Conservation (phyloP, 2,113 vertebrate genomes). For the Psammodynastes pulverulentus region DNA sequence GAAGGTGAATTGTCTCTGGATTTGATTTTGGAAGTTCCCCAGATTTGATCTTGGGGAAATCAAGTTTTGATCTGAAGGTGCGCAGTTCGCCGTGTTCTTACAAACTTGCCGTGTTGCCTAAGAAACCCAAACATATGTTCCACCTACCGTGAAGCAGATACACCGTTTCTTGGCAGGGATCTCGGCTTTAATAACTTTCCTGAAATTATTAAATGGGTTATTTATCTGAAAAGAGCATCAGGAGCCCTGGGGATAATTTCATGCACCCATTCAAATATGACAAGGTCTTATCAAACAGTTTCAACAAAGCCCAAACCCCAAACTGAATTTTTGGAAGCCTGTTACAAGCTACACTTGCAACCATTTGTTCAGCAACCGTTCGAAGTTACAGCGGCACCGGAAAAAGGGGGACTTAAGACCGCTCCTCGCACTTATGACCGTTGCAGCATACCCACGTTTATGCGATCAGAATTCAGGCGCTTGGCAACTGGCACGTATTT, state of each 20-base stretch:
- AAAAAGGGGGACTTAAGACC: no score
- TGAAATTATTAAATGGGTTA: conserved; percentile 58
- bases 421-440: background rate
- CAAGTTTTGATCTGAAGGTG: background rate
- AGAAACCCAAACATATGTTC: conserved; percentile 21
- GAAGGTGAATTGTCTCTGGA: background rate
- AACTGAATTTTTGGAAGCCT: background rate
- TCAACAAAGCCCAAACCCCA: conserved; percentile 44
- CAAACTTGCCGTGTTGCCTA: background rate
- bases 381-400: accelerated
- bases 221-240: conserved; percentile 61
- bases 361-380: background rate
- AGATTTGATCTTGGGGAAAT: background rate
- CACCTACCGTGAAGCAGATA: conserved; percentile 44
- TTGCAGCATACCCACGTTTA: accelerated
- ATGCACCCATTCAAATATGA: conserved; percentile 58
- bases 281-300: conserved; percentile 60
- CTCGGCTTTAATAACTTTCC: conserved; percentile 63
- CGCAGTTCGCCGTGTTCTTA: background rate
- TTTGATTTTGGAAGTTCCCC: background rate
- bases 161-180: conserved; percentile 54
- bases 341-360: background rate
- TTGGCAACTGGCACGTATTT: no score
- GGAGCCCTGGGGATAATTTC: conserved; percentile 57
- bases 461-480: no score